phyloP scores from a whole-genome alignment of 2,797 vertebrate genomes.

The Odontamblyopus rebecca region DNA sequence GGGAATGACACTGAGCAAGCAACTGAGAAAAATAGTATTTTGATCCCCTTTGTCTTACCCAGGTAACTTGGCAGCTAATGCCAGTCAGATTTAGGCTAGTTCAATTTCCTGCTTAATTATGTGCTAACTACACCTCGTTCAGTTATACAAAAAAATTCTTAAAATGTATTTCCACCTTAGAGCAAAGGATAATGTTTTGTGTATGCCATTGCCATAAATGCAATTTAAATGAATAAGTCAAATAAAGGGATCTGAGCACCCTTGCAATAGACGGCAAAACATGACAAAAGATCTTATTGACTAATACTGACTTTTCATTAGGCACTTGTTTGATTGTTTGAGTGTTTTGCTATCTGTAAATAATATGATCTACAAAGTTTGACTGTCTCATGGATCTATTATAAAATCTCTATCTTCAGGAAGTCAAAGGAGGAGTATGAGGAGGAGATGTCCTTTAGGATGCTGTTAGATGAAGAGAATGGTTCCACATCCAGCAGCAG shows the following conservation, averaged over 20 bases:
- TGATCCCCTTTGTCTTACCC: constrained; percentile 49
- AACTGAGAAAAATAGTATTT: constrained; percentile 57
- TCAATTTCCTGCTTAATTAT: constrained; percentile 1
- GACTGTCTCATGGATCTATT: background rate
- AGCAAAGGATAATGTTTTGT: constrained; percentile 17
- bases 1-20: constrained; percentile 57
- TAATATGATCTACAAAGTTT: background rate
- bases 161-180: background rate
- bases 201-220: too few species aligned
- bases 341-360: background rate
- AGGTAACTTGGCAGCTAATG: constrained; percentile 1
- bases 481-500: constrained; percentile 68
- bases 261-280: constrained; percentile 20
- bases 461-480: constrained; percentile 57
- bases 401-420: constrained; percentile 61
- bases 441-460: constrained; percentile 76
- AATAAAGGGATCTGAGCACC: constrained; percentile 57
- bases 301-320: too few species aligned
- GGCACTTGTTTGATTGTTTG: too few species aligned
- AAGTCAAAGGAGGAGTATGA: constrained; percentile 97
- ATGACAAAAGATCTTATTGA: background rate
- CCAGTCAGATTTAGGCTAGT: constrained; percentile 1
- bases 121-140: background rate
- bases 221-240: constrained; percentile 23
- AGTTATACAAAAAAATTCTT: background rate